Conservation (phyloP, 2,888 invertebrate genomes). For the Eupithecia tripunctaria region DNA sequence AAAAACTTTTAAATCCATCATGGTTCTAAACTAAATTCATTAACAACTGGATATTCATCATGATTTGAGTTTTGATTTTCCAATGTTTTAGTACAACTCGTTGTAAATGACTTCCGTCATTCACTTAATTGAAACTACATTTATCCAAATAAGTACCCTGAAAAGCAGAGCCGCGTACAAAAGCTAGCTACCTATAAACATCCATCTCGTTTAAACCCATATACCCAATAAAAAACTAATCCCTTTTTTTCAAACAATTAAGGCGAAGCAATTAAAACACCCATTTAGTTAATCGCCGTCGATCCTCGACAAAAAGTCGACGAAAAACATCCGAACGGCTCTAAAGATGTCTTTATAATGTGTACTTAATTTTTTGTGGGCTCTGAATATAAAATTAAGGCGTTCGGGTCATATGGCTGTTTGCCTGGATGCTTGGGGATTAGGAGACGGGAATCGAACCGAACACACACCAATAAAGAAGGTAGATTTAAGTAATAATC, state of each 20-base stretch:
- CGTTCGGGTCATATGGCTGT: slow-evolving; percentile 40
- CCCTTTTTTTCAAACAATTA: slow-evolving; percentile 63
- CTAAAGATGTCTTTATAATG: slow-evolving; percentile 56
- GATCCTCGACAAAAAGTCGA: slow-evolving; percentile 55
- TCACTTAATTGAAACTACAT: too few species aligned
- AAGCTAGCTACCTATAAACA: slow-evolving; percentile 28
- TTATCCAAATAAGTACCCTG: not conserved
- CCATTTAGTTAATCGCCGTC: slow-evolving; percentile 66
- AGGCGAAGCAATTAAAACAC: slow-evolving; percentile 66
- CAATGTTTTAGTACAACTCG: too few species aligned
- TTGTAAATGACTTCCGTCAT: too few species aligned
- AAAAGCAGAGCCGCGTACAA: not conserved
- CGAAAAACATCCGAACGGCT: slow-evolving; percentile 54
- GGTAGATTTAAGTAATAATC: too few species aligned
- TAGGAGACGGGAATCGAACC: slow-evolving; percentile 4
- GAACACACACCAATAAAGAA: not conserved
- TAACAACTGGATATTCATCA: too few species aligned
- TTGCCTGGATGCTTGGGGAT: slow-evolving; percentile 22
- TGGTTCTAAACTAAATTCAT: too few species aligned
- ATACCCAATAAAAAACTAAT: slow-evolving; percentile 53
- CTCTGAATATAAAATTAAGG: slow-evolving; percentile 39
- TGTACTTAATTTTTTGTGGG: slow-evolving; percentile 55
- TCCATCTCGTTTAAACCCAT: slow-evolving; percentile 45
- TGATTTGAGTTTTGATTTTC: too few species aligned
- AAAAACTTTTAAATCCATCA: too few species aligned